These are phyloP conservation scores for Potamilus streckersoni DNA, from an alignment of 1,140 invertebrate species.

Conservation along the genomic window DNA sequence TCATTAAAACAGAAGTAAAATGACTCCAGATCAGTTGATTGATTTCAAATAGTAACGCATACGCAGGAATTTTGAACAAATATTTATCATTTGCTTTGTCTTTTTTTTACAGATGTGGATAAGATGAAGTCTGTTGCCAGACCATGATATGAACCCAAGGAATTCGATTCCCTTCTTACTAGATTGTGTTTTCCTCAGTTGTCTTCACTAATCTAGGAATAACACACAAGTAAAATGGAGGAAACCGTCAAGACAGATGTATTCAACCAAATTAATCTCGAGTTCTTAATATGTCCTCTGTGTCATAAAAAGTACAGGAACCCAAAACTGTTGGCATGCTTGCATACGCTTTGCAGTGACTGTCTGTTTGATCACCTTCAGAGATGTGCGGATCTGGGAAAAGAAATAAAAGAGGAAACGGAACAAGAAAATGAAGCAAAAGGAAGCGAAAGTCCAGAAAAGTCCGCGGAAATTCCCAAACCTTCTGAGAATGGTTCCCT, in stretches of 20 bases:
- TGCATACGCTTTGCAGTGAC: constrained; percentile 61
- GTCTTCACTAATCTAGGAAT: too few relatives aligned
- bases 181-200: too few relatives aligned
- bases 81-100: too few relatives aligned
- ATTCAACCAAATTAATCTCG: constrained; percentile 45
- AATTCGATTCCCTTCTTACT: too few relatives aligned
- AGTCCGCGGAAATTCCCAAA: not conserved
- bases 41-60: too few relatives aligned
- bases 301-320: constrained; percentile 42
- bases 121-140: too few relatives aligned
- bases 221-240: too few relatives aligned
- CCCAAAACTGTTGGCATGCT: constrained; percentile 55
- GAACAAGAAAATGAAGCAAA: constrained; percentile 3
- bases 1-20: too few relatives aligned
- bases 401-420: constrained; percentile 9
- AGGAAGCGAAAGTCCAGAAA: constrained; percentile 1
- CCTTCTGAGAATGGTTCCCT: not conserved
- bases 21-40: too few relatives aligned
- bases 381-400: constrained; percentile 70
- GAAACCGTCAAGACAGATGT: constrained; percentile 43
- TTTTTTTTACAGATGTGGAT: too few relatives aligned
- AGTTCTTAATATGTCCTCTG: constrained; percentile 49
- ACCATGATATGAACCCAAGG: too few relatives aligned
- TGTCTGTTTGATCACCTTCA: constrained; percentile 72
- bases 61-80: too few relatives aligned